Evolutionary conservation across 2,888 invertebrate species (phyloP), one percentile per base, ranked within the genome.

Genomic region (Phortica magna): DNA sequence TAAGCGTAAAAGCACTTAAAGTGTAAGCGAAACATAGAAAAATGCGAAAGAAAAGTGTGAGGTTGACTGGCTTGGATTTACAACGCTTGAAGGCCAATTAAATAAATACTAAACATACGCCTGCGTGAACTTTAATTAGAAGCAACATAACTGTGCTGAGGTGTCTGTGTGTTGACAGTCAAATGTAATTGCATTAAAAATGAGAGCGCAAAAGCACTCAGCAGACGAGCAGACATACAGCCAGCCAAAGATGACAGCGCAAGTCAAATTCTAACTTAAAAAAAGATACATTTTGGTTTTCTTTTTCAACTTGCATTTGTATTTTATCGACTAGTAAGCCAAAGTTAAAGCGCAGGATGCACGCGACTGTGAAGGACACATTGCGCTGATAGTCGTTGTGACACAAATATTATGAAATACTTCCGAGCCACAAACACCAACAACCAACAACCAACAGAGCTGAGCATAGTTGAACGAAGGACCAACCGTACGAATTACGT

Each of bases 371-470:
- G 31, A 31, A 31, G 31, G 31, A 31, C 31, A 48, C 48, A 2
- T 5, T 48, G 9, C 48, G 48, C 48, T 48, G 48, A 73, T 73
- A 75, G 75, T 80, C 83, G 82, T 31, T 31, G 31, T 48, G 48
- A 48, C 48, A 48, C 48, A 48, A 48, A 48, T 48, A 48, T 12
- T 48, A 48, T 48, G 14, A 48, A 48, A 14, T 48, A 48, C 0
- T 48, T 48, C 48, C 48, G 14, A 42, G 78, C 77, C 43, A 14
- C 12, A 14, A 71, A 14, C 48, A 48, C 48, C 14, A 48, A 48
- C 48, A 12, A 48, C 48, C 14, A 48, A 48, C 48, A 12, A 4
- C 3, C 31, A 4, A 4, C 31, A 31, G 31, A 31, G 31, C 5
- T 31, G 31, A 31, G 31, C 31, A 4, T 2, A 31, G 31, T 4